phyloP scores from a whole-genome alignment of 1,140 invertebrate genomes.

The Frieseomelitta varia region DNA sequence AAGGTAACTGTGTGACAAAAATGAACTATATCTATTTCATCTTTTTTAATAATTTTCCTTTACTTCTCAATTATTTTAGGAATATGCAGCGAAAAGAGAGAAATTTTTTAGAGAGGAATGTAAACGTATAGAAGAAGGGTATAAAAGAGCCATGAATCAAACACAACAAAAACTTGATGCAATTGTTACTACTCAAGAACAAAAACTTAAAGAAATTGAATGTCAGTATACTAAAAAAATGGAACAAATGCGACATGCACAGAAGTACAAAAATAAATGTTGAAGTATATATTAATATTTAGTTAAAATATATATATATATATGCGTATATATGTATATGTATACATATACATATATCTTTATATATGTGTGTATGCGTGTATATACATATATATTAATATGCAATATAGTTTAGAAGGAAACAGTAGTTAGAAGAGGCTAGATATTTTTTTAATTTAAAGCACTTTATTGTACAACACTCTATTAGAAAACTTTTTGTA shows the following conservation, averaged over 20 bases:
- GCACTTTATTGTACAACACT: slow-evolving; percentile 78
- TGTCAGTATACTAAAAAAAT: slow-evolving; percentile 67
- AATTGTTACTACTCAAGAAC: slow-evolving; percentile 67
- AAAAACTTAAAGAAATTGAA: slow-evolving; percentile 73
- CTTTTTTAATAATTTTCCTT: not conserved
- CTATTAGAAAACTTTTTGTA: slow-evolving; percentile 71
- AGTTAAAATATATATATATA: not conserved
- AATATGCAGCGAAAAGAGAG: slow-evolving; percentile 68
- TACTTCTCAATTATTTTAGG: slow-evolving; percentile 58
- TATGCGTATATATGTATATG: not conserved
- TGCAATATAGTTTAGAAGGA: slow-evolving; percentile 76
- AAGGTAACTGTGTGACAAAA: slow-evolving; percentile 66
- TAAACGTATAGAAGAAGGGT: slow-evolving; percentile 75
- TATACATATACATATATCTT: not conserved
- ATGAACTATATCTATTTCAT: not conserved
- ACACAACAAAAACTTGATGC: slow-evolving; percentile 73
- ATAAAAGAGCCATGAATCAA: slow-evolving; percentile 74
- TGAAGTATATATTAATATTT: slow-evolving; percentile 73
- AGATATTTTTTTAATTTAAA: slow-evolving; percentile 77
- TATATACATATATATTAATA: slow-evolving; percentile 73
- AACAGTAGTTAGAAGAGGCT: slow-evolving; percentile 79
- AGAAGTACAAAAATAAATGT: slow-evolving; percentile 80
- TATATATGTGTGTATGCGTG: not conserved
- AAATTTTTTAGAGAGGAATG: slow-evolving; percentile 71
- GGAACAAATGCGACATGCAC: slow-evolving; percentile 75